Base-by-base conservation (phyloP, 2,797 vertebrate genomes). In the Prunella strophiata region DNA sequence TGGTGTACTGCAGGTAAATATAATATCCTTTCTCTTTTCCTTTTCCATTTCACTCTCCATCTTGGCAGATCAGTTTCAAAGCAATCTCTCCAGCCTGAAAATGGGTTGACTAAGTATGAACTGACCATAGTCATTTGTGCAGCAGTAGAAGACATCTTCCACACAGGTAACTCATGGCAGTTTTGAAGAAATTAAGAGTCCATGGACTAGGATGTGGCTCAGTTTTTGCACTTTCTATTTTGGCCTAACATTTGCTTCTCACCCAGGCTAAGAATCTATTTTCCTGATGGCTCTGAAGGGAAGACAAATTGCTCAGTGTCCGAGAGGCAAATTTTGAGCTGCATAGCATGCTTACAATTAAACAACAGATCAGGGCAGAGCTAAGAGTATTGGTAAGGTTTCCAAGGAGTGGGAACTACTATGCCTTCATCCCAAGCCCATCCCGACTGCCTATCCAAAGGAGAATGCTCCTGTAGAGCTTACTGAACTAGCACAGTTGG, bases 121-220 rank as follows among this genome's bases (percentile, higher is more conserved):
- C 42, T 48, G 52, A 48, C 17, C 30, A 47, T 13, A 65, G 38
- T 9, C 3, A 34, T 2, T 1, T 5, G 1, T 10, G 1, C 25
- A 68, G 50, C 18, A 62, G 11, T 51, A 82, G 55, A 68, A 65
- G 32, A 40, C 21, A 9, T 10, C n/a, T 75, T 88, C 51, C 40
- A 70, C 13, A 19, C 5, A 23, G 14, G 47, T 67, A 74, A 50
- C 8, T 71, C 34, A 43, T 23, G 20, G 9, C 2, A 67, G 9
- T 89, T 70, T 71, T 67, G 81, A 85, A 89, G 77, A 86, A 86
- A 79, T 32, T 5, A 70, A 43, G 32, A 79, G 25, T 40, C 19
- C 34, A 12, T 0, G 0, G 21, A 11, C 5, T 43, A 16, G 16
- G 19, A 11, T 3, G 11, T 42, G 55, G 20, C 29, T 93, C 45